These are phyloP conservation scores for Torymus auratus DNA, from an alignment of 2,888 invertebrate genomes.

Conservation along the genomic window DNA sequence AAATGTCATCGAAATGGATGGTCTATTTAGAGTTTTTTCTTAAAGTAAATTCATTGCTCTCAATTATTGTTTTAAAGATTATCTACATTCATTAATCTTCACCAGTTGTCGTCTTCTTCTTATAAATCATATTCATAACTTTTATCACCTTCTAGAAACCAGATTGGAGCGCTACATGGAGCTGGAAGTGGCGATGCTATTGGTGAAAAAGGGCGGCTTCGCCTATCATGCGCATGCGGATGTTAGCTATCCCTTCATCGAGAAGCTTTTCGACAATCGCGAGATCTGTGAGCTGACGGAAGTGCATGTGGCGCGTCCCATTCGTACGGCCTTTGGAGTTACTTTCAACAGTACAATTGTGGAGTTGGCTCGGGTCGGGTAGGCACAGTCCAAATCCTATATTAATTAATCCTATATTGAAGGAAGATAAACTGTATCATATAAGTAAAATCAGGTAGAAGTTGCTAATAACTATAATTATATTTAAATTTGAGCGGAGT, in stretches of 20 bases:
- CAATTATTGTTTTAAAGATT: no score
- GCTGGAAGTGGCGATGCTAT: slow-evolving; percentile 65
- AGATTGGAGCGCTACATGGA: slow-evolving; percentile 64
- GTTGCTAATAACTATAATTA: no score
- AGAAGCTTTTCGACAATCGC: slow-evolving; percentile 58
- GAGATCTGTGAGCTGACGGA: slow-evolving; percentile 71
- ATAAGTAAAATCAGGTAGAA: no score
- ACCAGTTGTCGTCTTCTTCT: not conserved
- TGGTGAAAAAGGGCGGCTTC: slow-evolving; percentile 65
- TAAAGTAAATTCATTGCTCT: slow-evolving; percentile 22
- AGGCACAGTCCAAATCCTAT: no score
- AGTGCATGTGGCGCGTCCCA: slow-evolving; percentile 64
- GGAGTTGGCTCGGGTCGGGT: slow-evolving; percentile 65
- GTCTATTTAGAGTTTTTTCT: slow-evolving; percentile 65
- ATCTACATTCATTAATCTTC: not conserved
- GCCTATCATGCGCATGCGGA: slow-evolving; percentile 71
- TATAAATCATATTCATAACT: not conserved
- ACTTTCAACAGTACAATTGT: slow-evolving; percentile 67
- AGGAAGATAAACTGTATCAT: no score
- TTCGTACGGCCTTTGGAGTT: slow-evolving; percentile 53
- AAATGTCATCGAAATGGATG: slow-evolving; percentile 67
- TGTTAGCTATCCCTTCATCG: slow-evolving; percentile 68
- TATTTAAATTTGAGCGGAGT: no score
- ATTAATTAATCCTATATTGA: no score
- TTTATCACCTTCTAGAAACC: slow-evolving; percentile 60